Evolutionary conservation across 2,888 invertebrate genomes (phyloP).

Genomic region (Microctonus brassicae): DNA sequence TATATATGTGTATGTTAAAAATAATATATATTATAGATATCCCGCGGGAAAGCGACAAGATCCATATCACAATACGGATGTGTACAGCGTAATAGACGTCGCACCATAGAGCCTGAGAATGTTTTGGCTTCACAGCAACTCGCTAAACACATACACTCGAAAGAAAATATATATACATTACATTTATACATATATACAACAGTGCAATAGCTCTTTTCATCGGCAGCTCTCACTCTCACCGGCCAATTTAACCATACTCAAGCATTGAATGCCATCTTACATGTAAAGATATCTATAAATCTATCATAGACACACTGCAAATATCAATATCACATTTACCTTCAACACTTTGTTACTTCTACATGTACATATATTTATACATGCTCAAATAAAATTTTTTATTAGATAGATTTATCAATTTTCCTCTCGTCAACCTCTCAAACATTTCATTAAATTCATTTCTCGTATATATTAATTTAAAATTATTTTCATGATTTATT

Average conservation of each 20-base stretch:
- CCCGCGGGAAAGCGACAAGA: constrained; percentile 51
- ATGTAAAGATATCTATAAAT: constrained; percentile 15
- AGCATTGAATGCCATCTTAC: background rate
- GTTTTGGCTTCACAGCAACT: constrained; percentile 25
- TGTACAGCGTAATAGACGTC: constrained; percentile 59
- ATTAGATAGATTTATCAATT: too few species aligned
- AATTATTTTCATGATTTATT: too few species aligned
- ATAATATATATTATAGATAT: constrained; percentile 5
- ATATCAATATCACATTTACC: too few species aligned
- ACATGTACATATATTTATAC: too few species aligned
- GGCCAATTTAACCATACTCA: constrained; percentile 1
- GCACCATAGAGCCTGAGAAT: constrained; percentile 53
- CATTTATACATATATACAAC: background rate
- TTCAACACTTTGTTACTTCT: too few species aligned
- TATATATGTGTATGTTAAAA: background rate
- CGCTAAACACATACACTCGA: background rate
- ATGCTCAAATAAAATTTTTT: too few species aligned
- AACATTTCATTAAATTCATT: too few species aligned
- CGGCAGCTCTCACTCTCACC: constrained; percentile 29
- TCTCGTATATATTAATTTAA: too few species aligned
- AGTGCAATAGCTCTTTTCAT: background rate
- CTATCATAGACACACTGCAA: constrained; percentile 10
- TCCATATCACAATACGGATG: constrained; percentile 65
- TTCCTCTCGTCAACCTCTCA: too few species aligned
- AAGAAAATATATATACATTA: constrained; percentile 10